Percentiles rank a stretch among this genome's conserved stretches.
phyloP scores from a whole-genome alignment of 2,113 vertebrate species.

The Indri indri region DNA sequence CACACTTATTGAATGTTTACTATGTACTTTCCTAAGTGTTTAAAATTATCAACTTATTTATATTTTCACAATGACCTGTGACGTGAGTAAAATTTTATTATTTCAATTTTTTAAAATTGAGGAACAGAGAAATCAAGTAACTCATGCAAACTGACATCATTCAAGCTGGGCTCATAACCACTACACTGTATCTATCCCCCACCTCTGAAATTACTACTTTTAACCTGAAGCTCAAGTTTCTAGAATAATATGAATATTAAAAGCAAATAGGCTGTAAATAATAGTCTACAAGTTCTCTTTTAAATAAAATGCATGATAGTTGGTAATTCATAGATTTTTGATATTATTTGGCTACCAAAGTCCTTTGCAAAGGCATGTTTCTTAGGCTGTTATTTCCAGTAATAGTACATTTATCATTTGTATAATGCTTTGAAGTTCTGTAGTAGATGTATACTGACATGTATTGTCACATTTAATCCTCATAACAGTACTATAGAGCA shows the following conservation, averaged over 20 bases:
- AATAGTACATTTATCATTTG: neutral
- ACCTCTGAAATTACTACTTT: slow-evolving; percentile 15
- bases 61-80: neutral
- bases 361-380: neutral
- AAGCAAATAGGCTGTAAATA: neutral
- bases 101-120: neutral
- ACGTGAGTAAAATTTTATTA: neutral
- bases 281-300: neutral
- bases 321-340: neutral
- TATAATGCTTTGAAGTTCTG: neutral
- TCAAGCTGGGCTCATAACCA: neutral
- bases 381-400: neutral
- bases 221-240: neutral
- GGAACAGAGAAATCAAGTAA: neutral
- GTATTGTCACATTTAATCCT: neutral
- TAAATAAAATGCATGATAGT: neutral
- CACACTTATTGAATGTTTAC: neutral
- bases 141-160: neutral
- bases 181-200: neutral
- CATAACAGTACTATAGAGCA: neutral
- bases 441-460: neutral
- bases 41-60: slow-evolving; percentile 16
- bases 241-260: neutral
- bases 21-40: neutral
- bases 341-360: neutral